Evolutionary conservation across 2,888 invertebrate species (phyloP), one percentile per base, ranked within the genome.

Genomic region (Lepidochrysops patricia): DNA sequence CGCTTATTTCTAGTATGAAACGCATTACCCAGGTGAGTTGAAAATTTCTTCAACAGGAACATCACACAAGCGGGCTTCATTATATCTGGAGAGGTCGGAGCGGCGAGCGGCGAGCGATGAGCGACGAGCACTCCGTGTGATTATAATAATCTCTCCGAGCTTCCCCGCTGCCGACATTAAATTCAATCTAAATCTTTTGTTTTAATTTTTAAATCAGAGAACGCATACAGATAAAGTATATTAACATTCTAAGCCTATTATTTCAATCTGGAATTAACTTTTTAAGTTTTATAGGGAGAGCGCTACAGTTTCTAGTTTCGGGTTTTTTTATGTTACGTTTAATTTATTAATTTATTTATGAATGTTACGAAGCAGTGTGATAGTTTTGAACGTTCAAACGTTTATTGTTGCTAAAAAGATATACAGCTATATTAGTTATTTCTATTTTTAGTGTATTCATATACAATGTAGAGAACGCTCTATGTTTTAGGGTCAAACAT

Each of bases 141-240:
- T 59, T 59, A 59, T 52, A 59, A 59, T 59, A 59, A 59, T 59
- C 59, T 52, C 59, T 59, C 25, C 59, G 59, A 52, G 52, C 34
- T 19, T 37, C 52, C 48, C 48, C 29, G 6, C 34, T 15, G 34
- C 34, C 43, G 43, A 13, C 35, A 34, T 52, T 35, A 50, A 58
- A 58, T 58, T 58, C 34, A n/a, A 52, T 58, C 50, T 26, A 26
- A 52, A 58, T 52, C 50, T 58, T 50, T 27, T 13, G 50, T 58
- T 54, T 19, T 32, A 54, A 54, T 54, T 54, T 54, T 54, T 32
- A 23, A 43, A 43, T 43, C 43, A 19, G 9, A 7, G 23, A 43
- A 43, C 23, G 9, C 43, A 43, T 43, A 19, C 43, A 43, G 43
- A 43, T 43, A 43, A 43, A 43, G 9, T 23, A 1, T 43, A 19